These are phyloP conservation scores for Dicrostonyx torquatus DNA, from an alignment of 2,797 vertebrate genomes.

Conservation along the genomic window DNA sequence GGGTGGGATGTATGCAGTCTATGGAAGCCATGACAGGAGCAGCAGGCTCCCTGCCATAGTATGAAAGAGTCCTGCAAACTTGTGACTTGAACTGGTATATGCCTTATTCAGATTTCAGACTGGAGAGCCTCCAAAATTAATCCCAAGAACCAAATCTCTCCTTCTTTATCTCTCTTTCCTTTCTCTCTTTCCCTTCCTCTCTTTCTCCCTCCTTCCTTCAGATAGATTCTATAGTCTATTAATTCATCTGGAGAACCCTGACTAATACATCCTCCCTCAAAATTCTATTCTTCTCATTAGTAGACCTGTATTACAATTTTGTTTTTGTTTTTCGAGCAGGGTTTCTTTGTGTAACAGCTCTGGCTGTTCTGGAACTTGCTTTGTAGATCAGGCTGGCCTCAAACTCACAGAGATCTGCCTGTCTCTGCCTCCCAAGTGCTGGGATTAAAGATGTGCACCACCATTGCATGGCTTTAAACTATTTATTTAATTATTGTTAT, in stretches of 20 bases:
- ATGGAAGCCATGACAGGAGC: background rate
- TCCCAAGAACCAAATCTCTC: background rate
- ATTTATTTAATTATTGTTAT: background rate
- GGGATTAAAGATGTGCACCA: background rate
- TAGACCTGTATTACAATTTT: background rate
- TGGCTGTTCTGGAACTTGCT: background rate
- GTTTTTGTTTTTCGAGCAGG: background rate
- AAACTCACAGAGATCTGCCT: background rate
- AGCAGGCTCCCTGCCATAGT: background rate
- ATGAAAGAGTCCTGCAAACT: background rate
- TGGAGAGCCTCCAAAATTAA: background rate
- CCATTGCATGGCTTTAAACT: background rate
- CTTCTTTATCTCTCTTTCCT: too few relatives aligned
- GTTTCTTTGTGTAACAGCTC: background rate
- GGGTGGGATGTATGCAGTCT: background rate
- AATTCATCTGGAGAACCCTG: background rate
- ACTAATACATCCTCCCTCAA: background rate
- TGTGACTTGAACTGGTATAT: background rate
- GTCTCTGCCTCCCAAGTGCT: background rate
- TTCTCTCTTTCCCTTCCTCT: background rate
- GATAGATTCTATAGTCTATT: background rate
- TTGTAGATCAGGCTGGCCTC: background rate
- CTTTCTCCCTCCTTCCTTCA: background rate
- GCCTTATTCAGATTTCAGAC: background rate
- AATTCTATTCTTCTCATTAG: constrained; percentile 17